Base-by-base conservation (phyloP, 2,113 vertebrate genomes). In the Vimba vimba region DNA sequence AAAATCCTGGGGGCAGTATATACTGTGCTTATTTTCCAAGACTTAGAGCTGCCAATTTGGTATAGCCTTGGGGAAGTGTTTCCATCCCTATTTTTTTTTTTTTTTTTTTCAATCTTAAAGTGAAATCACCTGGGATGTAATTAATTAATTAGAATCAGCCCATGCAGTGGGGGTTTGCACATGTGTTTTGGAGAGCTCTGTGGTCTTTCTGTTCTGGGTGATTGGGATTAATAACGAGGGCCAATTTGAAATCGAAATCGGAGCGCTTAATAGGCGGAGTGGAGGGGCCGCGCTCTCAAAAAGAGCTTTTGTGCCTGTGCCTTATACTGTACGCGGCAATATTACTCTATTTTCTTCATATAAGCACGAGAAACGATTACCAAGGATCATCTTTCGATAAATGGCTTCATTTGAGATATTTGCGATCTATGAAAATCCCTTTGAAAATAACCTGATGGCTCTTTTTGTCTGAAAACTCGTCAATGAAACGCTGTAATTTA, bases 101-200 rank as follows among this genome's bases (percentile, higher is more conserved):
- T 36, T 27, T 85, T 64, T 66, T 73, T 73, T 23, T 0, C 86
- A 76, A 91, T 94, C 91, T 91, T 88, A 90, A 93, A 93, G 86
- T 89, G 66, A 89, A 95, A 93, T 95, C 94, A 95, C 92, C 91
- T 94, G 94, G 94, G 94, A 95, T 91, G 90, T 90, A 90, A 95
- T 95, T 94, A 94, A 95, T 95, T 94, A 93, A 95, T 93, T 93
- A 93, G 93, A 94, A 94, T 92, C 91, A 91, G 93, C 90, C 87
- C 50, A 30, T 74, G 86, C 79, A 39, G 79, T 13, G 80, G 85
- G 17, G 86, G 85, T 23, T 87, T 89, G 89, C 89, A 90, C 92
- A 93, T 92, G 91, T 95, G 93, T 93, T 93, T 91, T 64, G 47
- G 90, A 91, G 91, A 90, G 92, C 69, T 68, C 91, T 90, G 93